Evolutionary conservation across 2,888 invertebrate species (phyloP).

Genomic region (Tryphoninae sp.): DNA sequence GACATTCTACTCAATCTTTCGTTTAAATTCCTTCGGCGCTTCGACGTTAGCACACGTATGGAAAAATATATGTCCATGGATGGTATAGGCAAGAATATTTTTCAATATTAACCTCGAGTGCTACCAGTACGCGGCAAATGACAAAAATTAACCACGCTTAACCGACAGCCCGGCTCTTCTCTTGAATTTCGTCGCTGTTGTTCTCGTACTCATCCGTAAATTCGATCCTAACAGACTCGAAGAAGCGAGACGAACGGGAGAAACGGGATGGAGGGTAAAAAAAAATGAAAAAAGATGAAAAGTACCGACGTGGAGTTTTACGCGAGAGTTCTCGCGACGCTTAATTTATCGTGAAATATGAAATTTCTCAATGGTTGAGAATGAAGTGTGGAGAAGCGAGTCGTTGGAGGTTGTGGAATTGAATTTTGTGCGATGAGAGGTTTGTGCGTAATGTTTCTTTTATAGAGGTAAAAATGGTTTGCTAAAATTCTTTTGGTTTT

Average conservation of each 20-base stretch:
- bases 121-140: conserved; percentile 55
- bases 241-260: conserved; percentile 39
- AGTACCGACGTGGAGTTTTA: conserved; percentile 41
- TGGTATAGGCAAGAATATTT: conserved; percentile 7
- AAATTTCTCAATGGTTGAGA: conserved; percentile 50
- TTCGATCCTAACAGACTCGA: conserved; percentile 38
- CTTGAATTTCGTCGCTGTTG: conserved; percentile 23
- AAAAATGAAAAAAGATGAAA: conserved; percentile 50
- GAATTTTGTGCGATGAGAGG: neutral
- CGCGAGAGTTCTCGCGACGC: conserved; percentile 6
- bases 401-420: neutral
- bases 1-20: conserved; percentile 13
- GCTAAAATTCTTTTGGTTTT: too few relatives aligned
- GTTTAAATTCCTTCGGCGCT: conserved; percentile 15
- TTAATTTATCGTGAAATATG: conserved; percentile 52
- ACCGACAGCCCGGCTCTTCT: conserved; percentile 17
- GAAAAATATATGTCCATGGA: neutral
- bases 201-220: conserved; percentile 55
- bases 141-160: conserved; percentile 51
- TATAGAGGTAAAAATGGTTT: conserved; percentile 17
- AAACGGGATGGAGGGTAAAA: conserved; percentile 14
- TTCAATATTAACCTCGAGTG: conserved; percentile 44
- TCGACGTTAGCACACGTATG: conserved; percentile 26
- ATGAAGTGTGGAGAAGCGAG: conserved; percentile 31
- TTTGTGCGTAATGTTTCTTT: neutral